Percentiles rank a stretch among this genome's conserved stretches.
These are phyloP conservation scores for Drosophila borborema DNA, from an alignment of 2,888 invertebrate species.

Conservation along the genomic window DNA sequence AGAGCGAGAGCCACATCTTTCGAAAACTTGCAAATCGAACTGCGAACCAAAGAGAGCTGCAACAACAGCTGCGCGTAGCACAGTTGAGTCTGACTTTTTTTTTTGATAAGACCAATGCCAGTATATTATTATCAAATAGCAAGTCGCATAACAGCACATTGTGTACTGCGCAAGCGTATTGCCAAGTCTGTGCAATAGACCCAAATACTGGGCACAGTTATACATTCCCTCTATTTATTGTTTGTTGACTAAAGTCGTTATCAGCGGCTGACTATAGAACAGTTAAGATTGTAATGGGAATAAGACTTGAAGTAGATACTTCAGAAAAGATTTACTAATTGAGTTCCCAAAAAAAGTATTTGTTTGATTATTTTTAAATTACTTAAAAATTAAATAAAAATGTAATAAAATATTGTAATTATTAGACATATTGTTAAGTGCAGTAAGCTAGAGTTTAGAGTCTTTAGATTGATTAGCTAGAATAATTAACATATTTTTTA, in stretches of 20 bases:
- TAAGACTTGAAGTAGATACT: neutral
- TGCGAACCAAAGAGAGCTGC: constrained; percentile 30
- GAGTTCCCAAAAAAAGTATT: too few relatives aligned
- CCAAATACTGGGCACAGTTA: constrained; percentile 47
- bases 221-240: neutral
- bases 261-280: neutral
- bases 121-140: neutral
- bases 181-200: constrained; percentile 8
- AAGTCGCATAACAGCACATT: neutral
- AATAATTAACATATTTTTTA: too few relatives aligned
- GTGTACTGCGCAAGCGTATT: constrained; percentile 59
- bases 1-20: constrained; percentile 17
- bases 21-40: constrained; percentile 23
- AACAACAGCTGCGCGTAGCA: constrained; percentile 53
- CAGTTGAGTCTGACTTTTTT: constrained; percentile 25
- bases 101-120: constrained; percentile 27
- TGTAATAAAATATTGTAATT: too few relatives aligned
- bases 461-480: too few relatives aligned
- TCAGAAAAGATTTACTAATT: neutral
- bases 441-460: too few relatives aligned
- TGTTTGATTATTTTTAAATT: too few relatives aligned
- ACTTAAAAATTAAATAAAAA: too few relatives aligned
- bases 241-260: neutral
- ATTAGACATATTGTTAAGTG: too few relatives aligned
- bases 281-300: neutral